phyloP scores from a whole-genome alignment of 2,888 invertebrate species.

The Ormia ochracea region DNA sequence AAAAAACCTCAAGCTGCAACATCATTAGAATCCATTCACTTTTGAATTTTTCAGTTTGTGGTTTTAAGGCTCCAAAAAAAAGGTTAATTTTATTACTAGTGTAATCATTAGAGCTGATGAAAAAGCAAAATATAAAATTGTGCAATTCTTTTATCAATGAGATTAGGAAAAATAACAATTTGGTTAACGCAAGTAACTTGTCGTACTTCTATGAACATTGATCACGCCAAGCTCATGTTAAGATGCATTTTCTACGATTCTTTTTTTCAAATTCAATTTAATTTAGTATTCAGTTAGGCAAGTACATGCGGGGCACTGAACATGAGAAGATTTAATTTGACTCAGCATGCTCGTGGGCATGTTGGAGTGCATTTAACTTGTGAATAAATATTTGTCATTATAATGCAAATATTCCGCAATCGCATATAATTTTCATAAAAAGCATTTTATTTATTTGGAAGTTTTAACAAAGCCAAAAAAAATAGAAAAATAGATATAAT shows the following conservation, averaged over 20 bases:
- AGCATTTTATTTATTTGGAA: background rate
- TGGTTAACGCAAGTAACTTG: slow-evolving; percentile 33
- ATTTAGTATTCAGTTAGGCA: slow-evolving; percentile 48
- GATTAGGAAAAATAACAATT: slow-evolving; percentile 4
- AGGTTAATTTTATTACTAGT: slow-evolving; percentile 13
- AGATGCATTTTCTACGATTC: slow-evolving; percentile 20
- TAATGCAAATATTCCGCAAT: slow-evolving; percentile 14
- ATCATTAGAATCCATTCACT: slow-evolving; percentile 55
- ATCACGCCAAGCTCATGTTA: slow-evolving; percentile 61
- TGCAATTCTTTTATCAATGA: slow-evolving; percentile 37
- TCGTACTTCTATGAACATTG: slow-evolving; percentile 50
- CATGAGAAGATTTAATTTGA: slow-evolving; percentile 56
- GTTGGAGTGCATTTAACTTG: background rate
- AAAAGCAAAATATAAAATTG: slow-evolving; percentile 39
- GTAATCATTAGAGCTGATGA: slow-evolving; percentile 48
- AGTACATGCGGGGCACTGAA: slow-evolving; percentile 43
- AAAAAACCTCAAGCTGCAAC: slow-evolving; percentile 20
- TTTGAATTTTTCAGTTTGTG: slow-evolving; percentile 31
- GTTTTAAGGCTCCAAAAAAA: slow-evolving; percentile 15
- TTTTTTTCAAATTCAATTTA: slow-evolving; percentile 31
- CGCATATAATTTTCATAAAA: background rate
- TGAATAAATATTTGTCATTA: slow-evolving; percentile 17
- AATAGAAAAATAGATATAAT: too few species aligned
- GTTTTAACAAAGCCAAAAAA: too few species aligned
- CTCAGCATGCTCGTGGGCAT: slow-evolving; percentile 13